Evolutionary conservation across 2,113 vertebrate genomes (phyloP).

Genomic region (Turdus rufiventris): DNA sequence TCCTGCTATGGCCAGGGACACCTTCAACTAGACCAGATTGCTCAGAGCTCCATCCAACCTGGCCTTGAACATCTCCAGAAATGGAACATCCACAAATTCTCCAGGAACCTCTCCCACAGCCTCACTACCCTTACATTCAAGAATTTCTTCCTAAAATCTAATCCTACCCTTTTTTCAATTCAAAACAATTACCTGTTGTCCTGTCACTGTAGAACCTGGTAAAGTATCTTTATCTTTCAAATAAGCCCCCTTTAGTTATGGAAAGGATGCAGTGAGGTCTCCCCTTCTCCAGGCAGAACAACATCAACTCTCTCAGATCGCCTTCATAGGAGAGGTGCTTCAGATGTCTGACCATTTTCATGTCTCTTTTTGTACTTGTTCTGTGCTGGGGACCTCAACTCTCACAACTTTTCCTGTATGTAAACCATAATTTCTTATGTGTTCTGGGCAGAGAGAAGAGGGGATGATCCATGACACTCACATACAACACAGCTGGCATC

Average conservation of each 20-base stretch:
- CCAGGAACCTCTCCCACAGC: not conserved
- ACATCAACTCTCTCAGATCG: not conserved
- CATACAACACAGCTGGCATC: not conserved
- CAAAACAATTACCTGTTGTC: not conserved
- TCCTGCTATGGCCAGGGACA: not conserved
- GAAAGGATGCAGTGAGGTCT: not conserved
- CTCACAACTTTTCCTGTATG: not conserved
- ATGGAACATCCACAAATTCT: not conserved
- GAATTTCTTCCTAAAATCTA: not conserved
- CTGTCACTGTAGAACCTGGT: not conserved
- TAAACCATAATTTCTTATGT: not conserved
- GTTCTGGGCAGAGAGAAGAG: not conserved
- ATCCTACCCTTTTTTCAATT: not conserved
- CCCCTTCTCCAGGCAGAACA: not conserved
- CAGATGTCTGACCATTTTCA: not conserved
- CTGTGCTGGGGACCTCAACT: not conserved
- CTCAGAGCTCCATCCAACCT: not conserved
- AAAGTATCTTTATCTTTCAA: not conserved
- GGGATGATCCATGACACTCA: not conserved
- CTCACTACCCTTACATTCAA: not conserved
- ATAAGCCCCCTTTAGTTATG: not conserved
- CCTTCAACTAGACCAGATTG: not conserved
- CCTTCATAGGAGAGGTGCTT: not conserved
- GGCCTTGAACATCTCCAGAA: not conserved
- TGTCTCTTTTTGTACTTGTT: not conserved